A percentile compares a stretch with the other conserved stretches of the same genome.
Conservation (phyloP, 2,888 invertebrate species). For the Hirtodrosophila confusa region DNA sequence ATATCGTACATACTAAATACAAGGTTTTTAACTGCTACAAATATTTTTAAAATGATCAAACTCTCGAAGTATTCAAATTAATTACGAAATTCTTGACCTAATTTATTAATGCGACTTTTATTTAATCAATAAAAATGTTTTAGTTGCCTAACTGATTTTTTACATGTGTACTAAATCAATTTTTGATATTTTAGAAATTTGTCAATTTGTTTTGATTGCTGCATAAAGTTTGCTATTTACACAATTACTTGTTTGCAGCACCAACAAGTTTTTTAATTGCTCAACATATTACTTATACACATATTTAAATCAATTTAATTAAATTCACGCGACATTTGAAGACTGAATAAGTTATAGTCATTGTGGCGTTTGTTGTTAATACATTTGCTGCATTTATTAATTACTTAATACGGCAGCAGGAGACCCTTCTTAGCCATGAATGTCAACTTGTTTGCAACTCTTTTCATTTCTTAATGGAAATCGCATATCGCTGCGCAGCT, state of each 20-base stretch:
- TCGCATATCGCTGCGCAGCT: slow-evolving; percentile 23
- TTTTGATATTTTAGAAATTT: too few species aligned
- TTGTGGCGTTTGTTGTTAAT: background rate
- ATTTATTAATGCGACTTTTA: too few species aligned
- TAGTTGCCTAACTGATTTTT: too few species aligned
- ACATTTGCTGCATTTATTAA: slow-evolving; percentile 26
- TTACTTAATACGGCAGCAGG: slow-evolving; percentile 21
- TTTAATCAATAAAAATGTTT: too few species aligned
- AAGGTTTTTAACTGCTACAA: too few species aligned
- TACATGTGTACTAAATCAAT: too few species aligned
- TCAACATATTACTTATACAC: background rate
- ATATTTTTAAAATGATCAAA: too few species aligned
- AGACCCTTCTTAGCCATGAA: slow-evolving; percentile 23
- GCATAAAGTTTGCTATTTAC: background rate
- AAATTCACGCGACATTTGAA: slow-evolving; percentile 23
- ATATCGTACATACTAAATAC: too few species aligned
- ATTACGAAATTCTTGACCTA: too few species aligned
- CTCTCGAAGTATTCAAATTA: too few species aligned
- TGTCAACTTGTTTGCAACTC: slow-evolving; percentile 29
- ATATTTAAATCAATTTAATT: slow-evolving; percentile 29
- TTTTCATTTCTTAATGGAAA: slow-evolving; percentile 64
- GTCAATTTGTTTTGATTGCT: background rate
- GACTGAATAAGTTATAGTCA: slow-evolving; percentile 2
- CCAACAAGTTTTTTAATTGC: slow-evolving; percentile 21
- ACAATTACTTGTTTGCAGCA: background rate